These are phyloP conservation scores for Ormyrus pomaceus DNA, from an alignment of 2,888 invertebrate genomes.

Conservation along the genomic window DNA sequence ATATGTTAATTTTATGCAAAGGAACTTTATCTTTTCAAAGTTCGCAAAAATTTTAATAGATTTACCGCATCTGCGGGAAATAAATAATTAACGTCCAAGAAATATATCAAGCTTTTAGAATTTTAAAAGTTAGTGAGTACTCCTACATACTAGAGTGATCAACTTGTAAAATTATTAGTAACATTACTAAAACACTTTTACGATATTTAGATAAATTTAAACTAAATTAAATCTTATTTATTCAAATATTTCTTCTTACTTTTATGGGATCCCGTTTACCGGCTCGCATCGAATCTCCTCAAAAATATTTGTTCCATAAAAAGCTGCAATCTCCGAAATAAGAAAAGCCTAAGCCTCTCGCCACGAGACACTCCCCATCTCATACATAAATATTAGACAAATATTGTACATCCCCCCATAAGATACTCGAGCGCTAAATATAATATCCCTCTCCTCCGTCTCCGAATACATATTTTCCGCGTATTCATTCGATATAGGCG, in stretches of 20 bases:
- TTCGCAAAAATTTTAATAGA: background rate
- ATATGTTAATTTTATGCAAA: no score
- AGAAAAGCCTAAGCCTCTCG: background rate
- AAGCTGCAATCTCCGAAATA: slow-evolving; percentile 11
- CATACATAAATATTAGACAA: slow-evolving; percentile 56
- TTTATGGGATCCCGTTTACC: no score
- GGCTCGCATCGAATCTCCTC: background rate
- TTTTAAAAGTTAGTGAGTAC: no score
- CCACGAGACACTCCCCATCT: slow-evolving; percentile 29
- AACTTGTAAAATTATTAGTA: no score
- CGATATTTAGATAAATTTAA: no score
- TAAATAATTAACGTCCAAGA: background rate
- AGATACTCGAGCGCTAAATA: slow-evolving; percentile 15
- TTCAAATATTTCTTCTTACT: no score
- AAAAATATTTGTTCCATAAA: slow-evolving; percentile 5
- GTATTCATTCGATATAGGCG: slow-evolving; percentile 26
- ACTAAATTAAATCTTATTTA: no score
- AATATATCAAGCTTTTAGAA: no score
- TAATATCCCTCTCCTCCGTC: slow-evolving; percentile 5
- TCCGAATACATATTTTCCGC: slow-evolving; percentile 33
- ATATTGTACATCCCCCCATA: slow-evolving; percentile 30
- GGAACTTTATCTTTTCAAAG: no score
- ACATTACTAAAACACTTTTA: no score
- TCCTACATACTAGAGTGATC: no score
- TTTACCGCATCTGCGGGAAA: background rate